phyloP scores from a whole-genome alignment of 2,888 invertebrate species.

The Nemoura dubitans region DNA sequence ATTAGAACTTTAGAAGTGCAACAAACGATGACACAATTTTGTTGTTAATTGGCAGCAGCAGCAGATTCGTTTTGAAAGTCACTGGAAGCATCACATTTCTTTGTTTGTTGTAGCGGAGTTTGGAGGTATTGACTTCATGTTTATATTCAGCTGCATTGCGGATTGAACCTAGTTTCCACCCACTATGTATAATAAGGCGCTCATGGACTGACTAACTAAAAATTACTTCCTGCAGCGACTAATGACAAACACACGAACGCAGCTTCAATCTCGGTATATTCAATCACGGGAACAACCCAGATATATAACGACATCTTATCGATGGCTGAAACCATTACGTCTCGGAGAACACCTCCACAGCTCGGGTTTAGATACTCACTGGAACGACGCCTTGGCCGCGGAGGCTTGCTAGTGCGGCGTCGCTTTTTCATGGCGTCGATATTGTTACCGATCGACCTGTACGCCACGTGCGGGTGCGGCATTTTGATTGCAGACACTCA shows the following conservation, averaged over 20 bases:
- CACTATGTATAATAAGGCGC: neutral
- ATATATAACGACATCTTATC: neutral
- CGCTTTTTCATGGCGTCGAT: constrained; percentile 36
- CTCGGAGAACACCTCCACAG: too few species aligned
- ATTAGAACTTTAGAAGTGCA: neutral
- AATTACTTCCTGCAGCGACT: neutral
- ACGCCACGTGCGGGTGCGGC: constrained; percentile 30
- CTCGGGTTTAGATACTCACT: neutral
- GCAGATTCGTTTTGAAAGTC: neutral
- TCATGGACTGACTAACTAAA: neutral
- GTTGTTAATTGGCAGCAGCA: neutral
- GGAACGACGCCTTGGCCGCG: neutral
- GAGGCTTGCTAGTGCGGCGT: constrained; percentile 9
- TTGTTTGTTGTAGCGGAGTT: neutral
- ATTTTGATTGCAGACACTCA: neutral
- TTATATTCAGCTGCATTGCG: neutral
- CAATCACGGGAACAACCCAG: too few species aligned
- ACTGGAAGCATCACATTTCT: neutral
- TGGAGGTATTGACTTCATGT: neutral
- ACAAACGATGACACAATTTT: neutral
- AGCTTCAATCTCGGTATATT: neutral
- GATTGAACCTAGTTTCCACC: neutral
- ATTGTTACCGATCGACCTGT: constrained; percentile 36
- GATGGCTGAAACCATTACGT: neutral
- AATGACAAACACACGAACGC: too few species aligned